A percentile compares a stretch with the other conserved stretches of the same genome.
Evolutionary conservation across 1,140 invertebrate species (phyloP).

Genomic region (Pantala flavescens): DNA sequence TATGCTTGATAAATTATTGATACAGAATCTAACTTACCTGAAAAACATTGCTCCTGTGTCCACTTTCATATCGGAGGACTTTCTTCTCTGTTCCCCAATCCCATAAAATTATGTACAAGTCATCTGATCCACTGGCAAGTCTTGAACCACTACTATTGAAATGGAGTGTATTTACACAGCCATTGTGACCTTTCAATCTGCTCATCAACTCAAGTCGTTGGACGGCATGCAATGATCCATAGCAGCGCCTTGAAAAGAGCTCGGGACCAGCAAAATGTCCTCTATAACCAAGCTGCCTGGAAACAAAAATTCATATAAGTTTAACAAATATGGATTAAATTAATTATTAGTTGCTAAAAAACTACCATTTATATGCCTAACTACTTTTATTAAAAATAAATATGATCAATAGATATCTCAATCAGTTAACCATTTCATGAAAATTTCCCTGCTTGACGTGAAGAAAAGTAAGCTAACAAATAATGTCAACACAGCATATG

Average conservation of each 20-base stretch:
- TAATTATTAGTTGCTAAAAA: no score
- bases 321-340: no score
- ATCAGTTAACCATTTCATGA: no score
- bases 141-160: conserved; percentile 71
- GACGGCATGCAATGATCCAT: conserved; percentile 70
- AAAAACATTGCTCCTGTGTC: conserved; percentile 81
- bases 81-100: conserved; percentile 69
- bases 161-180: conserved; percentile 86
- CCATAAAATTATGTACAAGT: conserved; percentile 76
- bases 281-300: background rate
- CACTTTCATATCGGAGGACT: conserved; percentile 55
- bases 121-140: conserved; percentile 83
- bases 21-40: conserved; percentile 55
- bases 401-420: no score
- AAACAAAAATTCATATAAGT: background rate
- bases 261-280: conserved; percentile 29
- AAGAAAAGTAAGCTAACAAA: no score
- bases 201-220: conserved; percentile 70
- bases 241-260: conserved; percentile 58
- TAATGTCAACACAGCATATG: no score
- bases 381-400: no score
- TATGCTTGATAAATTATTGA: no score
- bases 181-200: conserved; percentile 66
- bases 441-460: no score
- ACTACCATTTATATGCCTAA: no score